Percentiles rank a stretch among this genome's conserved stretches.
phyloP scores from a whole-genome alignment of 1,140 invertebrate genomes.

The Papilio polytes region DNA sequence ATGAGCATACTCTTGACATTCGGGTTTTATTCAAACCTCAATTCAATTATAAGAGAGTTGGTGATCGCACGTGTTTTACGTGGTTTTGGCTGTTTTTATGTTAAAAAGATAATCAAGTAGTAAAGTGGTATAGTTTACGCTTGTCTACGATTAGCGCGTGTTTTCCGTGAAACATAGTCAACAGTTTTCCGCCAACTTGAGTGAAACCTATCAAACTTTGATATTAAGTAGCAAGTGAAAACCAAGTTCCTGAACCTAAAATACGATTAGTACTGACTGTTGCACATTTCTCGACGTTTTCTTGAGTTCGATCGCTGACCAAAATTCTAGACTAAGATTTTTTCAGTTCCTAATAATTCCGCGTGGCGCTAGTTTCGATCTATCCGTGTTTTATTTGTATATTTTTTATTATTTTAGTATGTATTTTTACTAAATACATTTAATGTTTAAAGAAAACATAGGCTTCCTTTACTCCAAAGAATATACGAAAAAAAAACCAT shows the following conservation, averaged over 20 bases:
- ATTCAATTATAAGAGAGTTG: neutral
- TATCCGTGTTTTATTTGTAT: too few species aligned
- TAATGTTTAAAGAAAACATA: neutral
- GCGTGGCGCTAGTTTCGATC: neutral
- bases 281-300: too few species aligned
- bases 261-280: too few species aligned
- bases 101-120: neutral
- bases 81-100: neutral
- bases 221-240: neutral
- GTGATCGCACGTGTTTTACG: neutral
- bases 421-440: neutral
- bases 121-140: neutral
- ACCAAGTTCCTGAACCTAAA: too few species aligned
- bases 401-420: too few species aligned
- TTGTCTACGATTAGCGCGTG: neutral
- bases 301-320: too few species aligned
- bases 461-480: neutral
- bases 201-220: neutral
- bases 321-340: too few species aligned
- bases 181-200: neutral
- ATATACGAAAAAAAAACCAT: neutral
- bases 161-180: neutral
- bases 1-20: neutral
- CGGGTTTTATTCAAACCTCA: neutral
- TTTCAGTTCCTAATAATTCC: neutral